Conservation (phyloP, 2,888 invertebrate genomes). For the Homarus gammarus region DNA sequence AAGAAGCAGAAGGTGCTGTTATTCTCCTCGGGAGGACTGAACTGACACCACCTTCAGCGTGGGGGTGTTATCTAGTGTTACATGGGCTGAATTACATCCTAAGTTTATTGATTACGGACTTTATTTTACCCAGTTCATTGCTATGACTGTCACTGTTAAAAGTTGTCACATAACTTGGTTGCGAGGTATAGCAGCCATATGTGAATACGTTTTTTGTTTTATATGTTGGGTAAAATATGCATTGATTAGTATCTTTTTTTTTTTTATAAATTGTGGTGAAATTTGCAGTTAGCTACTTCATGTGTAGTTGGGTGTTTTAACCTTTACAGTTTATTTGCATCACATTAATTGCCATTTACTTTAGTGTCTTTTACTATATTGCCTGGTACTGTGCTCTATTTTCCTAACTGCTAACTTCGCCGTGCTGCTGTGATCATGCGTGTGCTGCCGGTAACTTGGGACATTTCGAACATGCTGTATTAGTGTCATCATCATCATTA, state of each 20-base stretch:
- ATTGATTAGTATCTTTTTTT: neutral
- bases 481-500: too few species aligned
- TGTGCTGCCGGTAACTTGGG: too few species aligned
- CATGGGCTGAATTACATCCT: neutral
- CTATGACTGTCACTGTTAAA: too few species aligned
- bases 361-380: neutral
- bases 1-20: slow-evolving; percentile 57
- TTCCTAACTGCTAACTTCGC: neutral
- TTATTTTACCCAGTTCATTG: neutral
- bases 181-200: too few species aligned
- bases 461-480: too few species aligned
- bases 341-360: neutral
- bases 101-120: neutral
- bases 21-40: slow-evolving; percentile 64
- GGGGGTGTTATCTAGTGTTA: too few species aligned
- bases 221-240: neutral
- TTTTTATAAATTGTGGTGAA: neutral
- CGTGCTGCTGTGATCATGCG: neutral
- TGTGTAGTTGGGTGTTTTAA: neutral
- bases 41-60: slow-evolving; percentile 14
- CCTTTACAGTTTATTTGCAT: neutral
- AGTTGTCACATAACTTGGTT: too few species aligned
- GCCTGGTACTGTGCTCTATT: too few species aligned
- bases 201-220: too few species aligned
- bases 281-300: too few species aligned